Evolutionary conservation across 2,888 invertebrate species (phyloP), one percentile per base, ranked within the genome.

Genomic region (Furcula furcula): DNA sequence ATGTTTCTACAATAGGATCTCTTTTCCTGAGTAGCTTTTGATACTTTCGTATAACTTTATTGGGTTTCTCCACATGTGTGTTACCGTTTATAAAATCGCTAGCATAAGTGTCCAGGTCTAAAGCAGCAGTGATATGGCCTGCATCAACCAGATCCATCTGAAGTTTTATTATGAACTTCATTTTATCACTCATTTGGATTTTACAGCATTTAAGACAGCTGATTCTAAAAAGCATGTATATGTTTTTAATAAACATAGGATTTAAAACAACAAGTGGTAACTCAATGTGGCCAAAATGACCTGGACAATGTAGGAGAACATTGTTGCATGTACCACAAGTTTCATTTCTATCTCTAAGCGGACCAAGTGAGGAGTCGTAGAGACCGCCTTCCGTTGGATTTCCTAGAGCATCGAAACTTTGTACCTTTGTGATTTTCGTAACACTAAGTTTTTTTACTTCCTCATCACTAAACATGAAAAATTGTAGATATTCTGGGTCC

Each of bases 221-320:
- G 1, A 93, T 82, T 44, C 91, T 91, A 31, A 96, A 85, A 5
- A 97, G 72, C 1, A 89, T 91, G 34, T 90, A 91, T 10, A 98
- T 87, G 16, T 92, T 90, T 63, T 93, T 93, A 45, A 95, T 93
- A 64, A 97, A 97, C 28, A 99, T 68, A 0, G 99, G 98, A 89
- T 99, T 98, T 36, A 96, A 93, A 0, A 97, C 95, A 0, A 97
- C 93, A 7, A 98, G 81, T 0, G 97, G 96, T 1, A 99, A 85
- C 50, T 95, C 94, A 45, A 99, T 97, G 69, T 98, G 97, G 0
- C 99, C 99, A 77, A 97, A 94, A 80, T 99, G 99, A 0, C 99
- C 99, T 0, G 94, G 92, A 68, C 98, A 98, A 44, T 91, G 85
- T 4, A 90, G 68, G 26, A 91, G 71, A 10, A 90, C 90, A 48